A percentile compares a stretch with the other conserved stretches of the same genome.
phyloP scores from a whole-genome alignment of 1,140 invertebrate genomes.

The Macrobrachium rosenbergii region DNA sequence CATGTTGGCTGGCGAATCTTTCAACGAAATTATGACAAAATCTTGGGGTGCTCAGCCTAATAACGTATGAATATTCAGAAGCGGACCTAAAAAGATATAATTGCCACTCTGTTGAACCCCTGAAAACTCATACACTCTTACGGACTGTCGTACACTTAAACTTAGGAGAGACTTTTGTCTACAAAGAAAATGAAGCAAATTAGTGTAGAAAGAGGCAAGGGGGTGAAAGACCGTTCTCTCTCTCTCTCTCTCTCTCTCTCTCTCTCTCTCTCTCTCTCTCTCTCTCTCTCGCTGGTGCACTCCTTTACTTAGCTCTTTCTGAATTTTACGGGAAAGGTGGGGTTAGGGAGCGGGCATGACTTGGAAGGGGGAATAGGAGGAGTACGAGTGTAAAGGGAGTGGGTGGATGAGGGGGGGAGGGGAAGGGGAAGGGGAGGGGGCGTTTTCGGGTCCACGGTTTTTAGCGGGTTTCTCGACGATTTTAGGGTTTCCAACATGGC shows the following conservation, averaged over 20 bases:
- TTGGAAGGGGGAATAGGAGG: not conserved
- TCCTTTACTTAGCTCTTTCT: too few species aligned
- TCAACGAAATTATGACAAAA: conserved; percentile 58
- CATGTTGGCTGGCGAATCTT: conserved; percentile 52
- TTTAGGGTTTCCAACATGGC: too few species aligned
- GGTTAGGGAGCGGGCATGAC: not conserved
- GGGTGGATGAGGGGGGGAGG: not conserved
- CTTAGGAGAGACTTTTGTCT: conserved; percentile 58
- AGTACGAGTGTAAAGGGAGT: not conserved
- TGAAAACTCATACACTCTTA: conserved; percentile 42
- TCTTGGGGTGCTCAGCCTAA: conserved; percentile 46
- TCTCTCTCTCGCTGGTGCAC: too few species aligned
- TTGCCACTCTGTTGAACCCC: conserved; percentile 58
- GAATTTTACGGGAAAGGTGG: not conserved
- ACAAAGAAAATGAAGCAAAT: conserved; percentile 55
- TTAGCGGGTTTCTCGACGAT: too few species aligned
- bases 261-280: too few species aligned
- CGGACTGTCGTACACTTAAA: conserved; percentile 57
- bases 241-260: too few species aligned
- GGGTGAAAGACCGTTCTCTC: too few species aligned
- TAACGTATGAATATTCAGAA: conserved; percentile 63
- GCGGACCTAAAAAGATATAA: conserved; percentile 55
- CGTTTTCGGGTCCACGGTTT: too few species aligned
- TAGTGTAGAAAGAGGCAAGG: conserved; percentile 15
- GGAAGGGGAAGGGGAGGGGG: not conserved